Base-by-base conservation (phyloP, 1,140 invertebrate genomes). In the Nautilus pompilius region DNA sequence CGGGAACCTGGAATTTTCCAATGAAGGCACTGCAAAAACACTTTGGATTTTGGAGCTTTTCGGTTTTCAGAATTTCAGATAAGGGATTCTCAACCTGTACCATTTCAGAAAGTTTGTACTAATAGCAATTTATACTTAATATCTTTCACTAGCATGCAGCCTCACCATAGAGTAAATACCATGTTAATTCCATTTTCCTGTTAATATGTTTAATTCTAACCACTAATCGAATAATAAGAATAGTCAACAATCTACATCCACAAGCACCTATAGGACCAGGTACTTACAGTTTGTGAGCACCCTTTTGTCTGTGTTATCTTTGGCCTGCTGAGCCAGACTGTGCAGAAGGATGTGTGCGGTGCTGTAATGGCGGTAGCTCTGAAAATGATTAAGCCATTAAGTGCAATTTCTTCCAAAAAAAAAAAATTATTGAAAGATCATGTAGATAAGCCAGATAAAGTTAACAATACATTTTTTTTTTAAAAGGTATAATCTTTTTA, bases 261-360 rank as follows among this genome's bases (percentile, higher is more conserved):
- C 2, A 24, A 2, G 5, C 26, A 24, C 6, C 2, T 28, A 24
- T 28, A 28, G 26, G 8, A 24, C 5, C 3, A 65, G 24, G 63
- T 63, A 85, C 87, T 87, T 87, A 96, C 93, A 98, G 87, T 93
- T 95, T 64, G 89, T 89, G 65, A 97, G 87, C 60, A 95, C 86
- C 74, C 87, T 87, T 81, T 89, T 90, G 82, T 97, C 93, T 71
- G 91, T 88, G 63, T 88, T 89, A 72, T 81, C 80, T 6, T 64
- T 68, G 67, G 93, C 91, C 76, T 98, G 94, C 78, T 98, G 95
- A 26, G 94, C 92, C 45, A 99, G 87, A 70, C 94, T 96, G 84
- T 99, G 97, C 58, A 99, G 86, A 64, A 99, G 84, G 80, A 99
- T 96, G 79, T 99, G 96, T 65, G 96, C 96, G 20, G 93, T 97